Percentiles rank a stretch among this genome's conserved stretches.
Conservation (phyloP, 2,113 vertebrate genomes). For the Phaethon lepturus region DNA sequence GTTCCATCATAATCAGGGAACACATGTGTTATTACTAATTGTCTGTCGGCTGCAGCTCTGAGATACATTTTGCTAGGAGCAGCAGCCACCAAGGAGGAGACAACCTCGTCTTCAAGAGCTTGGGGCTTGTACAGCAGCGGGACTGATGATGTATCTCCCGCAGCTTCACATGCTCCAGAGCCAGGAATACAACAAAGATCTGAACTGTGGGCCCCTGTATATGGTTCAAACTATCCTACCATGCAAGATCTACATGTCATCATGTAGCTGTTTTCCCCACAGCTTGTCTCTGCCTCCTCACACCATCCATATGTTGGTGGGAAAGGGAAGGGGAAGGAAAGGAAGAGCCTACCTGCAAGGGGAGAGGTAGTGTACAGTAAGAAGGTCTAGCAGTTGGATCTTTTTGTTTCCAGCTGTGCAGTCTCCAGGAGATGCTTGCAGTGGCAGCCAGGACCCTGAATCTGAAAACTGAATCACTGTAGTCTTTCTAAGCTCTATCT, state of each 20-base stretch:
- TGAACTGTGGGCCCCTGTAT: background rate
- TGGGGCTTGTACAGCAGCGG: background rate
- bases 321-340: background rate
- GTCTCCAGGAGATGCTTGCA: background rate
- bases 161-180: background rate
- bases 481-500: background rate
- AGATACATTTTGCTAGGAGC: background rate
- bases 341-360: background rate
- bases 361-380: background rate
- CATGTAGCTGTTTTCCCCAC: background rate
- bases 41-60: background rate
- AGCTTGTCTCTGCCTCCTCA: background rate
- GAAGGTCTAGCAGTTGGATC: background rate
- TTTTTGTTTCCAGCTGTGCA: background rate
- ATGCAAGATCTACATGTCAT: background rate
- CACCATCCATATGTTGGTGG: fast-evolving
- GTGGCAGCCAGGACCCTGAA: background rate
- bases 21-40: no score
- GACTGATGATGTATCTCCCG: background rate
- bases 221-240: background rate
- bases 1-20: background rate
- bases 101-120: background rate
- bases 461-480: background rate
- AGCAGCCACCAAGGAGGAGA: background rate
- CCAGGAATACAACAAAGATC: background rate